Conservation (phyloP, 2,888 invertebrate genomes). For the Netelia fuscicornis region DNA sequence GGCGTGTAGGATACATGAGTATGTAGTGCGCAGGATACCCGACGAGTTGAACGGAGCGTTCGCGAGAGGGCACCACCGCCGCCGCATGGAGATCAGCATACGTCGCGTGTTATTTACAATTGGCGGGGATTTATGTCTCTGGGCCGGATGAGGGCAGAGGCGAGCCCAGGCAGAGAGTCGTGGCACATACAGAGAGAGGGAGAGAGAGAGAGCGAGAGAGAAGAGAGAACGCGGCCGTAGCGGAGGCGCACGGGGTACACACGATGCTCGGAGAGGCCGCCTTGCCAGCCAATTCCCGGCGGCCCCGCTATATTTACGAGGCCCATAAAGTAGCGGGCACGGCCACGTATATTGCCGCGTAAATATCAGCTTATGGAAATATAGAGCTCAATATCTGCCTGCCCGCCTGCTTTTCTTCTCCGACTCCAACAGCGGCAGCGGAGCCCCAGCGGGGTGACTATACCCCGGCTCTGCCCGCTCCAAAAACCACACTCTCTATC, state of each 20-base stretch:
- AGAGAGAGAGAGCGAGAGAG: conserved; percentile 62
- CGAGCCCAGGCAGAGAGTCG: conserved; percentile 62
- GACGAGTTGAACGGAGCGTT: conserved; percentile 59
- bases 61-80: conserved; percentile 56
- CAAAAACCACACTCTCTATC: conserved; percentile 31
- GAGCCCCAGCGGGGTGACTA: conserved; percentile 36
- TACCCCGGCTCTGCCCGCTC: conserved; percentile 27
- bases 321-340: conserved; percentile 84
- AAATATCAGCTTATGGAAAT: conserved; percentile 87
- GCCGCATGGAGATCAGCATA: conserved; percentile 80
- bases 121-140: conserved; percentile 81
- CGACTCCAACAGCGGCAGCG: conserved; percentile 66
- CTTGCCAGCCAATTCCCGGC: conserved; percentile 84
- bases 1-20: conserved; percentile 19
- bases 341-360: conserved; percentile 86
- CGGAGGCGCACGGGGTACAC: conserved; percentile 59
- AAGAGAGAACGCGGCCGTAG: conserved; percentile 57
- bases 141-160: conserved; percentile 69
- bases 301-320: conserved; percentile 84
- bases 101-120: conserved; percentile 83
- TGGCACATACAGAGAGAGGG: conserved; percentile 66
- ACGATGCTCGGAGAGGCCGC: conserved; percentile 76
- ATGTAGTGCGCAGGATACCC: conserved; percentile 43
- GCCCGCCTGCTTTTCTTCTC: conserved; percentile 74
- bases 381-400: conserved; percentile 87